Conservation (phyloP, 2,113 vertebrate species). For the Gnathonemus longibarbis region DNA sequence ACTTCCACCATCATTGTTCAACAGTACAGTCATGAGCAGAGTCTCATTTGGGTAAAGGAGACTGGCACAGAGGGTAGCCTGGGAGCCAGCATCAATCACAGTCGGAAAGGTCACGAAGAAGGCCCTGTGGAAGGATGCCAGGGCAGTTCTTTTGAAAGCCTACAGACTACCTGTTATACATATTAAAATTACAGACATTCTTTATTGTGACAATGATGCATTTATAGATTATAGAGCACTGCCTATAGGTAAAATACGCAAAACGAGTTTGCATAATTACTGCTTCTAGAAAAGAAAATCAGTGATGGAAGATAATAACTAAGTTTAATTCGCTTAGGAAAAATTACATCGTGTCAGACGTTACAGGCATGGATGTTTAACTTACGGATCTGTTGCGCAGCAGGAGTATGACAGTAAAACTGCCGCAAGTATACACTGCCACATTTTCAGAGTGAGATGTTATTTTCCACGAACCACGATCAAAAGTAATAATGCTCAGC, state of each 20-base stretch:
- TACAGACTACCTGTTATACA: neutral
- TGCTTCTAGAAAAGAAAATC: neutral
- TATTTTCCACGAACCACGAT: neutral
- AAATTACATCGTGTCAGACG: neutral
- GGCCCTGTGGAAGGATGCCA: neutral
- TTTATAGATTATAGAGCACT: neutral
- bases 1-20: neutral
- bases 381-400: slow-evolving; percentile 4
- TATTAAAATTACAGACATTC: neutral
- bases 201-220: neutral
- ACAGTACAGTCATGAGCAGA: neutral
- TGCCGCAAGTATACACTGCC: neutral
- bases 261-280: neutral
- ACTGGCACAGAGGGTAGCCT: neutral
- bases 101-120: slow-evolving; percentile 16
- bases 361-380: neutral
- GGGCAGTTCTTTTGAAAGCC: neutral
- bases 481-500: neutral
- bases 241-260: neutral
- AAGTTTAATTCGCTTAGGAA: neutral
- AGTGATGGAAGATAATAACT: neutral
- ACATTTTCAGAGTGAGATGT: neutral
- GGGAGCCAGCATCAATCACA: neutral
- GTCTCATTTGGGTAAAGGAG: slow-evolving; percentile 5
- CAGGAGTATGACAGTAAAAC: neutral